Conservation (phyloP, 2,797 vertebrate species). For the Thaleichthys pacificus region DNA sequence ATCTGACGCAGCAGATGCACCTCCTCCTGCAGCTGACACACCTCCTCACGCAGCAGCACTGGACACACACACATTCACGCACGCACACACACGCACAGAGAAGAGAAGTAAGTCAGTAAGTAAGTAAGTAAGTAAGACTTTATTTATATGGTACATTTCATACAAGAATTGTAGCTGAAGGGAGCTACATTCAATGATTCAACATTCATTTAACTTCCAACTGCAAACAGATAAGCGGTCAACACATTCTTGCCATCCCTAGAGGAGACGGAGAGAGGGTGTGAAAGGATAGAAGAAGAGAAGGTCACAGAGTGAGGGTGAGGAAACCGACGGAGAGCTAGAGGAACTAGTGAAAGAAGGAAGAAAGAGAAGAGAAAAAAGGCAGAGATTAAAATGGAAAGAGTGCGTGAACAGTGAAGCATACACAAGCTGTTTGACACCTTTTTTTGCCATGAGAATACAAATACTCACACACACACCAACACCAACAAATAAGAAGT, state of each 20-base stretch:
- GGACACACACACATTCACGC: no score
- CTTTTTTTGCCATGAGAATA: no score
- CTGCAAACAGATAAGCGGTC: conserved; percentile 2
- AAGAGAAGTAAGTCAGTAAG: no score
- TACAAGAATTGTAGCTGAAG: no score
- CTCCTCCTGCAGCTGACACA: conserved; percentile 84
- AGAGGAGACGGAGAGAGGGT: not conserved
- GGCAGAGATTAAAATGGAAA: not conserved
- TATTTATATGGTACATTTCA: no score
- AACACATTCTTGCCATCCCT: no score
- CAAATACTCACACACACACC: no score
- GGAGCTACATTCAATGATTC: no score
- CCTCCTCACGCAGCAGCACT: conserved; percentile 77
- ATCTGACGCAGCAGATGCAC: conserved; percentile 85
- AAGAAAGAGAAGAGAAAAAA: not conserved
- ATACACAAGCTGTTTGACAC: no score
- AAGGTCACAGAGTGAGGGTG: not conserved
- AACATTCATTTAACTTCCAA: not conserved
- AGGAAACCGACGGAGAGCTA: not conserved
- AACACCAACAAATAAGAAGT: no score
- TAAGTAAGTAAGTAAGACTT: no score
- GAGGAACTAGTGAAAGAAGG: not conserved
- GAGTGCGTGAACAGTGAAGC: conserved; percentile 12
- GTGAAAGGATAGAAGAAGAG: not conserved
- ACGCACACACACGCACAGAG: conserved; percentile 7